Percentiles rank a stretch among this genome's conserved stretches.
Evolutionary conservation across 1,140 invertebrate species (phyloP).

Genomic region (Diabrotica undecimpunctata): DNA sequence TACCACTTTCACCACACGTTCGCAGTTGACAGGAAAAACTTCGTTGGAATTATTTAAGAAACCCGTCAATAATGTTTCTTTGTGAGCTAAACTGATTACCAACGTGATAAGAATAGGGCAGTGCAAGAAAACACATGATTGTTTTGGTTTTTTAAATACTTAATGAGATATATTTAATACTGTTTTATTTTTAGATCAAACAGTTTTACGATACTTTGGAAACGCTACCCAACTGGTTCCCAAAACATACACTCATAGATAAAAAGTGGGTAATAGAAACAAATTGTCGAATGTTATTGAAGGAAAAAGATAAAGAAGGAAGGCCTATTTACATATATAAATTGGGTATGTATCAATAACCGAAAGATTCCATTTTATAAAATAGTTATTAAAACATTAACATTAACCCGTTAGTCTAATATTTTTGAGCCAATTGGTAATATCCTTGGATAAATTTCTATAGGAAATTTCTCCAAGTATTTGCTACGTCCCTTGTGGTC

Average conservation of each 20-base stretch:
- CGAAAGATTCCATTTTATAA: background rate
- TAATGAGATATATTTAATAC: too few species aligned
- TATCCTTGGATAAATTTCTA: background rate
- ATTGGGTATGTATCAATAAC: slow-evolving; percentile 36
- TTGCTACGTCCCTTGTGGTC: background rate
- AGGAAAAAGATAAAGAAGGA: slow-evolving; percentile 40
- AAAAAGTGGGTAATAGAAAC: slow-evolving; percentile 36
- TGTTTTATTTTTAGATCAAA: slow-evolving; percentile 38
- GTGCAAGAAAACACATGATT: too few species aligned
- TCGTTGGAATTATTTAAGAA: too few species aligned
- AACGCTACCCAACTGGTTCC: slow-evolving; percentile 43
- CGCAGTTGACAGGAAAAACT: too few species aligned
- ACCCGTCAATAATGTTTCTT: too few species aligned
- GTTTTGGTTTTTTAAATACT: too few species aligned
- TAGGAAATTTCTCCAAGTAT: background rate
- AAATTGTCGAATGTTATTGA: slow-evolving; percentile 36
- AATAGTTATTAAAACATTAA: background rate
- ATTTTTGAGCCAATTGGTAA: background rate
- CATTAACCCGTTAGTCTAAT: background rate
- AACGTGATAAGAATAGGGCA: background rate
- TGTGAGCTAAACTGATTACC: background rate
- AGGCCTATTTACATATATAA: slow-evolving; percentile 42
- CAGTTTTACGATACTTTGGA: slow-evolving; percentile 37
- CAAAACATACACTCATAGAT: slow-evolving; percentile 30
- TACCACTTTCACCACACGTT: too few species aligned